Conservation (phyloP, 1,140 invertebrate species). For the Psix sp. region DNA sequence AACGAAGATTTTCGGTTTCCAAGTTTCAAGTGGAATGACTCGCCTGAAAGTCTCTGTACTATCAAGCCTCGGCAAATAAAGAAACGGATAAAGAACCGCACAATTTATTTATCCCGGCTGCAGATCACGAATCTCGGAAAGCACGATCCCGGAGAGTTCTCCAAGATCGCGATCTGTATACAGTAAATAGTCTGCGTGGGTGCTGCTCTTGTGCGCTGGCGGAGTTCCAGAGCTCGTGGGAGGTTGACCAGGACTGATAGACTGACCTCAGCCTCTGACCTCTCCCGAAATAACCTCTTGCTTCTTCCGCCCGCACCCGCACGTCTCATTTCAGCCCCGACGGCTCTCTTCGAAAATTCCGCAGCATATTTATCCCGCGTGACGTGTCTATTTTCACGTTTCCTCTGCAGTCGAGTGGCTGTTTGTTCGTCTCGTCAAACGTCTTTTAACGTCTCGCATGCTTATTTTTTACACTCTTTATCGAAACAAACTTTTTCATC, state of each 20-base stretch:
- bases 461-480: no score
- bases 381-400: slow-evolving; percentile 50
- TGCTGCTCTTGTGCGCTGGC: slow-evolving; percentile 65
- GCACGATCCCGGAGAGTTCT: slow-evolving; percentile 55
- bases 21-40: no score
- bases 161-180: slow-evolving; percentile 55
- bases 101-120: slow-evolving; percentile 56
- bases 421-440: slow-evolving; percentile 36
- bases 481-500: no score
- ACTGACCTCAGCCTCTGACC: slow-evolving; percentile 78
- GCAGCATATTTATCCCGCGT: slow-evolving; percentile 58
- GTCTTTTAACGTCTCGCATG: slow-evolving; percentile 1
- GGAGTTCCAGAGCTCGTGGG: slow-evolving; percentile 74
- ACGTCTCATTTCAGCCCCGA: slow-evolving; percentile 24
- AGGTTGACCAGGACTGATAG: slow-evolving; percentile 76
- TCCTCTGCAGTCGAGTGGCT: no score
- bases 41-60: slow-evolving; percentile 29
- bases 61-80: slow-evolving; percentile 35
- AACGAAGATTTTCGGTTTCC: no score
- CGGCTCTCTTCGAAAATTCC: slow-evolving; percentile 58
- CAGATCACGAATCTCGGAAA: slow-evolving; percentile 59
- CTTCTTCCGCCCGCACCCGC: slow-evolving; percentile 43
- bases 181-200: slow-evolving; percentile 69
- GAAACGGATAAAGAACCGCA: slow-evolving; percentile 46
- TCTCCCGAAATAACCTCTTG: slow-evolving; percentile 75